phyloP scores from a whole-genome alignment of 2,113 vertebrate species.

The Bungarus multicinctus region DNA sequence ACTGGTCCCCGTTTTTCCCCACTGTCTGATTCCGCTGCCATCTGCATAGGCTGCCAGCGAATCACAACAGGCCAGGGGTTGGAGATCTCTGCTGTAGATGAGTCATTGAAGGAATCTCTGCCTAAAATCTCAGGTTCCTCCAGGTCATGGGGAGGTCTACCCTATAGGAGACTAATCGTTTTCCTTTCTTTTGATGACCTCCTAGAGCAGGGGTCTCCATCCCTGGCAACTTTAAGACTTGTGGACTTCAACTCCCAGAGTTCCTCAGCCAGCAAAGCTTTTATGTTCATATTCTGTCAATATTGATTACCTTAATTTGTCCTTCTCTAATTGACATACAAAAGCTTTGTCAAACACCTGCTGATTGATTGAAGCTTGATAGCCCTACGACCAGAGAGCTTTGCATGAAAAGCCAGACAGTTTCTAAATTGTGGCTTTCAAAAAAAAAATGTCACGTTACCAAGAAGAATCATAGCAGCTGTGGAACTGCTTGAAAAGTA shows the following conservation, averaged over 20 bases:
- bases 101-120: neutral
- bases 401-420: neutral
- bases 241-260: no score
- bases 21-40: no score
- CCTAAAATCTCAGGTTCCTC: neutral
- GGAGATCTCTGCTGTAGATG: neutral
- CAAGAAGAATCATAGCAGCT: neutral
- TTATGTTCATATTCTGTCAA: neutral
- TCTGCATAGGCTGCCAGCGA: no score
- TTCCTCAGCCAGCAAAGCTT: neutral
- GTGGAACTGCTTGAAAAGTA: neutral
- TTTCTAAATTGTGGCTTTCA: neutral
- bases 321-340: neutral
- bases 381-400: neutral
- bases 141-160: neutral
- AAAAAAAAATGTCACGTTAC: neutral
- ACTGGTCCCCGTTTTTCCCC: no score
- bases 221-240: no score
- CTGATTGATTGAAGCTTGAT: neutral
- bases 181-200: neutral
- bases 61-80: neutral
- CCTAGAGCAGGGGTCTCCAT: neutral
- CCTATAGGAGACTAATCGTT: neutral
- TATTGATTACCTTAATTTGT: neutral
- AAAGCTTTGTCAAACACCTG: neutral